Evolutionary conservation across 1,140 invertebrate species (phyloP).

Genomic region (Melipona quadrifasciata): DNA sequence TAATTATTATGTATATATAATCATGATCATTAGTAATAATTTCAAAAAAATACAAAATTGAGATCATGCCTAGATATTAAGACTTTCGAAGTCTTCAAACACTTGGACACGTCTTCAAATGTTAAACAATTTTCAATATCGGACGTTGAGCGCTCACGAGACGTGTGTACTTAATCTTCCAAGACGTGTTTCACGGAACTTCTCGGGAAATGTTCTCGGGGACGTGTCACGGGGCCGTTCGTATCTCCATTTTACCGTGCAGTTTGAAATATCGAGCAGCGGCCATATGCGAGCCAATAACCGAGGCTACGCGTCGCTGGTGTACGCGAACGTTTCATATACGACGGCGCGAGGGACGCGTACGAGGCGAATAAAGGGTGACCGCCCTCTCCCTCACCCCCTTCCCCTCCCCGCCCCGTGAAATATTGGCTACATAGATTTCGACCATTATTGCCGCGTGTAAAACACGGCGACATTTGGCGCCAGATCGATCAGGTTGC

Average conservation of each 20-base stretch:
- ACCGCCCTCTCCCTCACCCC: slow-evolving; percentile 43
- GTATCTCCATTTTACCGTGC: slow-evolving; percentile 61
- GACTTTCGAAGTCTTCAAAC: no score
- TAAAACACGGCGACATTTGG: slow-evolving; percentile 82
- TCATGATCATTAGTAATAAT: no score
- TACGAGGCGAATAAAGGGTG: slow-evolving; percentile 70
- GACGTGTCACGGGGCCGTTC: neutral
- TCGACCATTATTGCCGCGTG: slow-evolving; percentile 81
- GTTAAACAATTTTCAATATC: no score
- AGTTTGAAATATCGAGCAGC: slow-evolving; percentile 70
- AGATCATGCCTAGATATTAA: no score
- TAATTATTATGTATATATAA: no score
- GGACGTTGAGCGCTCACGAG: no score
- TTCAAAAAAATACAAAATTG: no score
- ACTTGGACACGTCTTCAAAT: no score
- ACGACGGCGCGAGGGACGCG: slow-evolving; percentile 57
- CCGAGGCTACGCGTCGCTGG: slow-evolving; percentile 42
- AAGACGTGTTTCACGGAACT: neutral
- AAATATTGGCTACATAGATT: slow-evolving; percentile 82
- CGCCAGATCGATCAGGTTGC: slow-evolving; percentile 78
- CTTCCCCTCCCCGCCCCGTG: slow-evolving; percentile 46
- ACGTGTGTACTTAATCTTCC: neutral
- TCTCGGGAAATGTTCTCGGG: neutral
- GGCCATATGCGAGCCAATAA: slow-evolving; percentile 68
- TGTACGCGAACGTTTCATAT: slow-evolving; percentile 60